A percentile compares a stretch with the other conserved stretches of the same genome.
phyloP scores from a whole-genome alignment of 2,113 vertebrate species.

The Alethe castanea region DNA sequence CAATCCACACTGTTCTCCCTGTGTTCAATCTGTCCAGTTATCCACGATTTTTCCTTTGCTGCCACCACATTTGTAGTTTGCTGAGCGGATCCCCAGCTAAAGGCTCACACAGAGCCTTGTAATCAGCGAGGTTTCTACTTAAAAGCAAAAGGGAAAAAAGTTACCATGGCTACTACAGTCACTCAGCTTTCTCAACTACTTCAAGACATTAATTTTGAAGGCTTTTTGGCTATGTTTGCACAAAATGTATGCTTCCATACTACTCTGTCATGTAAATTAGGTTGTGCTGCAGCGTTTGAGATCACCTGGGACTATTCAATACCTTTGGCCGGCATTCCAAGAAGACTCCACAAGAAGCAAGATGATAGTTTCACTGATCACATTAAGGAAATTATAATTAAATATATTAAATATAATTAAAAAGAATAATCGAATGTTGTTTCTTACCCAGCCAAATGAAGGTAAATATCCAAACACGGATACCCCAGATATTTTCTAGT shows the following conservation, averaged over 20 bases:
- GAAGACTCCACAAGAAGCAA: background rate
- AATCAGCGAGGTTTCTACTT: background rate
- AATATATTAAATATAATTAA: background rate
- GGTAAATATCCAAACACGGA: background rate
- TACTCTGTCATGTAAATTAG: background rate
- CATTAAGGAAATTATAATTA: background rate
- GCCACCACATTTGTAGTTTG: background rate
- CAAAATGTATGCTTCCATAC: background rate
- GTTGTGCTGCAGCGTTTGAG: background rate
- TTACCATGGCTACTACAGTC: background rate
- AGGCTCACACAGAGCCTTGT: background rate
- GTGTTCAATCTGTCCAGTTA: background rate
- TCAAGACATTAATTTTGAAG: background rate
- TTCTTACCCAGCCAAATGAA: background rate
- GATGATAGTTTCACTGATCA: background rate
- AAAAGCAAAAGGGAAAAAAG: background rate
- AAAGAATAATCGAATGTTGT: background rate
- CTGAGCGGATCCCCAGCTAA: background rate
- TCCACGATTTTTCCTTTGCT: background rate
- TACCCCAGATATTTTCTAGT: background rate
- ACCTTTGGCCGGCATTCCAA: background rate
- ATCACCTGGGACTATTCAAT: background rate
- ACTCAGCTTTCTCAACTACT: background rate
- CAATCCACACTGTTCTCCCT: background rate
- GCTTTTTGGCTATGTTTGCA: background rate